Evolutionary conservation across 2,113 vertebrate species (phyloP), one percentile per base, ranked within the genome.

Genomic region (Marmota monax): DNA sequence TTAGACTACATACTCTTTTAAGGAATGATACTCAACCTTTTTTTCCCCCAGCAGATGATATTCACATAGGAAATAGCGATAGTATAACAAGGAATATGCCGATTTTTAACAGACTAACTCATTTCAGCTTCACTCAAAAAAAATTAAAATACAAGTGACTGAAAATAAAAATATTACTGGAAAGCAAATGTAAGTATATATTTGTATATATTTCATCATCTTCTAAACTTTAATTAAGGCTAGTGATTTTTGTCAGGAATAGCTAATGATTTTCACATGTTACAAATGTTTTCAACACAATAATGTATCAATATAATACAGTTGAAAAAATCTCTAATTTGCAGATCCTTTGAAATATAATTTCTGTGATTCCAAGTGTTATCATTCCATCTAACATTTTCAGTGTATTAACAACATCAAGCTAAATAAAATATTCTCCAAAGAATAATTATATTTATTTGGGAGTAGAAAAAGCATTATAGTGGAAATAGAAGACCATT

Each of bases 81-180:
- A 63, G 23, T 27, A 11, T 63, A 63, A 23, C 61, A 63, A 73
- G 48, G 39, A n/a, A 80, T 83, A 87, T 89, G 25, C 70, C 89
- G 73, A 94, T 83, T 94, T 32, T 65, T 93, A 10, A 72, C 72
- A 88, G 42, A 92, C 45, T 92, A 94, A 84, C 42, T 95, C 18
- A 23, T 92, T 85, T 84, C 17, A 91, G 11, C 16, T 58, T 45
- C 65, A 84, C 39, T 67, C 6, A 77, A 58, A 93, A 93, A 45
- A 84, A 72, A 85, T 63, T 37, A 88, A 22, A 92, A 53, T 96
- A 45, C 56, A 92, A 51, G 3, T 95, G 86, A 84, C 32, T 63
- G 45, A 89, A 77, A 89, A 10, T 84, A 42, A 88, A 97, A n/a
- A 72, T 92, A 73, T 83, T 78, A 39, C 4, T 90, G 78, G 39